Percentiles rank a stretch among this genome's conserved stretches.
phyloP scores from a whole-genome alignment of 2,113 vertebrate genomes.

The Cardinalis cardinalis region DNA sequence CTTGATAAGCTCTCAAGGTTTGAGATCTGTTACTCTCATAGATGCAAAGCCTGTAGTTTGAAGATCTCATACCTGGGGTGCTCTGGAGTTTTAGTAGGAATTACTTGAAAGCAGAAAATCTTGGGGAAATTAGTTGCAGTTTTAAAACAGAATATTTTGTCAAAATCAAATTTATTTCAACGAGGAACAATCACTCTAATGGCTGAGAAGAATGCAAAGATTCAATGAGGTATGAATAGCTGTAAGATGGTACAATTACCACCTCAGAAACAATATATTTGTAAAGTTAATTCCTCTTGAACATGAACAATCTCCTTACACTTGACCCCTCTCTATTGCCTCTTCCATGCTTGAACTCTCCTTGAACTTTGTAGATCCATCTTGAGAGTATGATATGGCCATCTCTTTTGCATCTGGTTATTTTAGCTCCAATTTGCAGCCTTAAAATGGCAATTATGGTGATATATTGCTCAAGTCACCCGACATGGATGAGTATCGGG shows the following conservation, averaged over 20 bases:
- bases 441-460: slow-evolving; percentile 93
- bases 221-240: slow-evolving; percentile 91
- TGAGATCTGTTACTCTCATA: neutral
- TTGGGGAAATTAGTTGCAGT: slow-evolving; percentile 66
- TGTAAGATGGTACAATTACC: slow-evolving; percentile 93
- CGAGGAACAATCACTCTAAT: slow-evolving; percentile 74
- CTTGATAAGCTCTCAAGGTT: neutral
- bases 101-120: slow-evolving; percentile 50
- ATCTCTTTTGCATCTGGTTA: slow-evolving; percentile 97
- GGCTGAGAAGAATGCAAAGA: slow-evolving; percentile 83
- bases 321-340: slow-evolving; percentile 86
- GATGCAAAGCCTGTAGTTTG: neutral
- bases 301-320: slow-evolving; percentile 83
- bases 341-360: slow-evolving; percentile 96
- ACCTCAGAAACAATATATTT: slow-evolving; percentile 94
- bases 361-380: slow-evolving; percentile 92
- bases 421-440: slow-evolving; percentile 95
- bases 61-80: neutral
- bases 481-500: slow-evolving; percentile 82
- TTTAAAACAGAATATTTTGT: slow-evolving; percentile 78
- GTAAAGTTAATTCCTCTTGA: slow-evolving; percentile 88
- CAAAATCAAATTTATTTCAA: slow-evolving; percentile 80
- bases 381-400: slow-evolving; percentile 78
- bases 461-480: slow-evolving; percentile 91
- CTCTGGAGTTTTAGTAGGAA: slow-evolving; percentile 31